Conservation (phyloP, 2,113 vertebrate species). For the Cygnus buccinator region DNA sequence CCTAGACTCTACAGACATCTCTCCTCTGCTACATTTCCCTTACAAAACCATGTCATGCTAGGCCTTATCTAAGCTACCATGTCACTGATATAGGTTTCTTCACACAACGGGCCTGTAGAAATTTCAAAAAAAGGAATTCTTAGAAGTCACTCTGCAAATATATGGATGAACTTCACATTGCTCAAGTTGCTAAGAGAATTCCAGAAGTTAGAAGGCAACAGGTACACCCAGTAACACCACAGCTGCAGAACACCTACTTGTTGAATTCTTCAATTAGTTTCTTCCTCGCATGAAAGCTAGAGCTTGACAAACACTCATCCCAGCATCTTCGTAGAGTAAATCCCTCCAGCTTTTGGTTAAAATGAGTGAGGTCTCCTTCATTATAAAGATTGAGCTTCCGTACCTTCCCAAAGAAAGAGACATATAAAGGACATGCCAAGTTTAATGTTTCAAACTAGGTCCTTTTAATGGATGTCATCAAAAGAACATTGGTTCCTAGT, state of each 20-base stretch:
- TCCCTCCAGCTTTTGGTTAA: slow-evolving; percentile 87
- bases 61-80: background rate
- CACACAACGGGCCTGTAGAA: background rate
- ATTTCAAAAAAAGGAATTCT: background rate
- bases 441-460: background rate
- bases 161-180: background rate
- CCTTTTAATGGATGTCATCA: background rate
- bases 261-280: slow-evolving; percentile 85
- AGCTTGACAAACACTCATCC: slow-evolving; percentile 87
- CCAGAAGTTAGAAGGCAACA: background rate
- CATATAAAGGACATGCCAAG: background rate
- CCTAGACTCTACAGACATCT: background rate
- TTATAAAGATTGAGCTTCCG: slow-evolving; percentile 86
- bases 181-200: background rate
- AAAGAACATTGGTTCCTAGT: background rate
- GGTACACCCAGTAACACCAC: background rate
- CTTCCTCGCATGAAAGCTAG: slow-evolving; percentile 76
- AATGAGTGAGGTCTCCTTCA: slow-evolving; percentile 90
- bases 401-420: slow-evolving; percentile 79
- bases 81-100: background rate
- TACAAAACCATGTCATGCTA: background rate
- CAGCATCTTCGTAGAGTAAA: slow-evolving; percentile 89
- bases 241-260: slow-evolving; percentile 74
- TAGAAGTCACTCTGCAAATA: background rate
- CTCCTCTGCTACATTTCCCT: background rate